Evolutionary conservation across 2,113 vertebrate genomes (phyloP), one percentile per base, ranked within the genome.

Genomic region (Salvelinus sp.): DNA sequence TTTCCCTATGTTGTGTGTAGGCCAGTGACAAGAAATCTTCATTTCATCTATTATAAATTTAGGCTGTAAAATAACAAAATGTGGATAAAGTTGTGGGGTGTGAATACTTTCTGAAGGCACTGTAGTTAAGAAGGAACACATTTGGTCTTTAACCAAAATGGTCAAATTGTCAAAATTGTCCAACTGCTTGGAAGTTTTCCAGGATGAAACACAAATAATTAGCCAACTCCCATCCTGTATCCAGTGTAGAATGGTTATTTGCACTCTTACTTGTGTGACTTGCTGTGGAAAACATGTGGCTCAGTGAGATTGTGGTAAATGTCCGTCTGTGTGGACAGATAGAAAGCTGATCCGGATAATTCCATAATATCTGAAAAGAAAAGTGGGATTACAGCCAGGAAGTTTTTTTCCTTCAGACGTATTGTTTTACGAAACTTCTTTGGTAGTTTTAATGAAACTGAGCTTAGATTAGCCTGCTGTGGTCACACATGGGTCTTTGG

Each of bases 291-390:
- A 78, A 38, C 6, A 79, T 80, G 6, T 23, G 22, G 72, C 47
- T 83, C 76, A 73, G 47, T 74, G 82, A 85, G 72, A 83, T 74
- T 72, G 69, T 63, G 22, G 65, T 76, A 84, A 82, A 83, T 85
- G 80, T 84, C 58, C 22, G 86, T 57, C 84, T 89, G 84, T 77
- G 68, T 78, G 62, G 69, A 85, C 85, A 75, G 84, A 90, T 90
- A 85, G 78, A 22, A 71, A 69, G 81, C 79, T 88, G 83, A 88
- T 83, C 85, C 78, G 76, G 81, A 82, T 87, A 83, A 89, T 85
- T 85, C 82, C 69, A 57, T 25, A 67, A 76, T 71, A 76, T 79
- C 66, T 76, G 65, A 66, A 71, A 77, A 78, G 47, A 72, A 76
- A 71, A 38, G 44, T 20, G 54, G 78, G 74, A 86, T 80, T 77